Evolutionary conservation across 2,888 invertebrate genomes (phyloP), one percentile per base, ranked within the genome.

Genomic region (Mechanitis messenoides): DNA sequence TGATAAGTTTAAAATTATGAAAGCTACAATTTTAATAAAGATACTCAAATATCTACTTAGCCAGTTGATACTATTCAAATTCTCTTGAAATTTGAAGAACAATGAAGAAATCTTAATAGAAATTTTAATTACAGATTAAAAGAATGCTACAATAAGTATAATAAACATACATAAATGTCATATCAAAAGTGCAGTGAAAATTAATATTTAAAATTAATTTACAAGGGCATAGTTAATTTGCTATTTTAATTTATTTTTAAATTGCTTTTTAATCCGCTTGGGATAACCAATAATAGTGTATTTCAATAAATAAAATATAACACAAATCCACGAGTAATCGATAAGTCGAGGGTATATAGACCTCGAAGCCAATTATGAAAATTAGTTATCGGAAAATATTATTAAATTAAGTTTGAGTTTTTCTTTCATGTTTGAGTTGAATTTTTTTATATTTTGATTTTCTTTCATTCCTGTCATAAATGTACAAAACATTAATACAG

Each of bases 281-380:
- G 31, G 50, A n/a, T 50, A 28, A 31, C 7, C 31, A 50, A 50
- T 31, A 31, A 50, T 28, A 31, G 50, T 28, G 31, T 50, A 31
- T 50, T 50, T 31, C 28, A 7, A 50, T 50, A 50, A 50, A 50
- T 50, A 50, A 50, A 50, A 31, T 50, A 31, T 50, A 31, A 50
- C n/a, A 50, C 31, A 50, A 50, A 7, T 31, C 50, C 50, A 50
- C 31, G 28, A 11, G 50, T 50, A 50, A 50, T 50, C 50, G 50
- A 50, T 42, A 42, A 50, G 31, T 31, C 50, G 50, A 50, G 50
- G 28, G 28, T 50, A 50, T 50, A 9, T 42, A 42, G 9, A 42
- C 42, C 50, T 28, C 31, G 31, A 28, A 2, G 31, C 50, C 9
- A 31, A 28, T 50, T 31, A 31, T 50, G 31, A 50, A 50, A 31